Evolutionary conservation across 2,797 vertebrate species (phyloP).

Genomic region (Staurois parvus): DNA sequence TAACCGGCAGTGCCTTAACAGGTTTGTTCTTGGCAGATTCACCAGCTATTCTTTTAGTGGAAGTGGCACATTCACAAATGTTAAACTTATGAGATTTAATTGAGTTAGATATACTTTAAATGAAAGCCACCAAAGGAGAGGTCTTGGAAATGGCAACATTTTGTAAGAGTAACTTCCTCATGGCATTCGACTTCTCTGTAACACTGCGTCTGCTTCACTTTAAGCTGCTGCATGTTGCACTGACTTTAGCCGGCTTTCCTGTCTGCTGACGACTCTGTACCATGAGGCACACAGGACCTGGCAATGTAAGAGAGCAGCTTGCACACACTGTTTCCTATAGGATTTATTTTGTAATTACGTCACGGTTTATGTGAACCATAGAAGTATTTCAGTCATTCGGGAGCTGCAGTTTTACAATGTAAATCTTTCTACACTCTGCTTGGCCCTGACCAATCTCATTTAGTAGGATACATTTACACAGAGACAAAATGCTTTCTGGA

Average conservation of each 20-base stretch:
- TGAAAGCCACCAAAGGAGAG: too few species aligned
- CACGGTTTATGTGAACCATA: neutral
- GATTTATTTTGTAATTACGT: constrained; percentile 16
- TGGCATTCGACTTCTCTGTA: too few species aligned
- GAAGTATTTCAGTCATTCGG: neutral
- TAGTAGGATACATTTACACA: neutral
- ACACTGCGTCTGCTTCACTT: neutral
- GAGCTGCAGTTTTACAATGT: neutral
- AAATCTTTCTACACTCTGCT: neutral
- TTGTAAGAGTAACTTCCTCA: too few species aligned
- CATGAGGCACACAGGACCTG: constrained; percentile 12
- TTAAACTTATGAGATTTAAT: too few species aligned
- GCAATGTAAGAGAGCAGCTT: neutral
- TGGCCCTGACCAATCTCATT: neutral
- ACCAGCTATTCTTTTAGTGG: too few species aligned
- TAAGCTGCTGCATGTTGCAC: constrained; percentile 37
- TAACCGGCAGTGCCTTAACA: too few species aligned
- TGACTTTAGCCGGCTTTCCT: constrained; percentile 49
- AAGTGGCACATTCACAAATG: too few species aligned
- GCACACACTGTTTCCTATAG: constrained; percentile 12
- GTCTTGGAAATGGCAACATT: too few species aligned
- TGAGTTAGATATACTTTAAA: too few species aligned
- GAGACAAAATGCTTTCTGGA: neutral
- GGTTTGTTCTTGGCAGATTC: too few species aligned
- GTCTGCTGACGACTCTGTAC: constrained; percentile 33